Conservation (phyloP, 1,140 invertebrate species). For the Apis florea region DNA sequence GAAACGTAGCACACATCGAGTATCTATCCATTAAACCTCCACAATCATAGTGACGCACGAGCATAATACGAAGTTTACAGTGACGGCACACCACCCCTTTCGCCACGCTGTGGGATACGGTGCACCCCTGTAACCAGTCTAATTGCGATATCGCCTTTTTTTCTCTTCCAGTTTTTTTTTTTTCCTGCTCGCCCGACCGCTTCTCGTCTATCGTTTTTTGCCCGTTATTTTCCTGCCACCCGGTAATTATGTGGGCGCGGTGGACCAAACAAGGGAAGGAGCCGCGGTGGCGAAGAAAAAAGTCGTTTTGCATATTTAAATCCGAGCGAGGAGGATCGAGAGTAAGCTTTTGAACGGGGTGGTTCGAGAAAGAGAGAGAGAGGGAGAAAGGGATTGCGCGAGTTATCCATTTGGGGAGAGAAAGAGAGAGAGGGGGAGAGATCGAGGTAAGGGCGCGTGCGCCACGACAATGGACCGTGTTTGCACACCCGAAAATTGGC, state of each 20-base stretch:
- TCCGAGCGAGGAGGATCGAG: conserved; percentile 47
- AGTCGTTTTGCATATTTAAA: conserved; percentile 77
- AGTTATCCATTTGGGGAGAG: not conserved
- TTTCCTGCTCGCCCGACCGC: conserved; percentile 20
- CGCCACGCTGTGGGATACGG: conserved; percentile 53
- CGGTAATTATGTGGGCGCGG: conserved; percentile 78
- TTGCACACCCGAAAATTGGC: conserved; percentile 76
- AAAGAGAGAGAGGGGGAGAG: conserved; percentile 1
- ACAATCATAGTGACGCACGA: conserved; percentile 16
- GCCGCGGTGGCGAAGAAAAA: conserved; percentile 71
- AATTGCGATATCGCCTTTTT: conserved; percentile 76
- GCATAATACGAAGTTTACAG: conserved; percentile 59
- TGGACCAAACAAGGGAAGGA: conserved; percentile 76
- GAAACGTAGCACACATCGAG: not conserved
- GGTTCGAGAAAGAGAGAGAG: not conserved
- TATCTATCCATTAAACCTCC: conserved; percentile 23
- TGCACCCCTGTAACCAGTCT: conserved; percentile 61
- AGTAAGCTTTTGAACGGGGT: conserved; percentile 2
- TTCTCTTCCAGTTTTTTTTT: conserved; percentile 55
- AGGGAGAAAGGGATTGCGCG: conserved; percentile 17
- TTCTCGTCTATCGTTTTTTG: conserved; percentile 62
- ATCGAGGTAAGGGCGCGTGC: conserved; percentile 69
- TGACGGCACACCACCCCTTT: conserved; percentile 59
- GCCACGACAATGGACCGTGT: conserved; percentile 70
- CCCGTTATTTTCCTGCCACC: conserved; percentile 68